Evolutionary conservation across 2,888 invertebrate genomes (phyloP).

Genomic region (Eulithis testata): DNA sequence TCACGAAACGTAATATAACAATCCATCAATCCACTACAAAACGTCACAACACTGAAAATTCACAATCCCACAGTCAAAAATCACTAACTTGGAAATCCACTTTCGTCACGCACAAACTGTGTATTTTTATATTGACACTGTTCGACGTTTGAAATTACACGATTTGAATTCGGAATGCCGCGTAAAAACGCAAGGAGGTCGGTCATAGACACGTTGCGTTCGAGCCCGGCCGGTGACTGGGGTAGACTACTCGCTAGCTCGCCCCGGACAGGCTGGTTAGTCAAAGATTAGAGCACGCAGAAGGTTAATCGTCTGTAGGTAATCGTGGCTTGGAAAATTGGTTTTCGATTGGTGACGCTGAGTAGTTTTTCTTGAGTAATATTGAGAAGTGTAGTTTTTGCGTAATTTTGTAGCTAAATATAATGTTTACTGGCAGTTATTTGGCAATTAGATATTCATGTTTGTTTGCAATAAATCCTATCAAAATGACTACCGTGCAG

Average conservation of each 20-base stretch:
- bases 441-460: no score
- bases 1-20: constrained; percentile 37
- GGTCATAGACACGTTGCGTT: constrained; percentile 38
- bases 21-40: constrained; percentile 43
- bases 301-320: constrained; percentile 23
- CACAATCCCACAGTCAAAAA: constrained; percentile 36
- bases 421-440: no score
- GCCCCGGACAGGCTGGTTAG: constrained; percentile 73
- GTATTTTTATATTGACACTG: constrained; percentile 44
- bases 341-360: constrained; percentile 4
- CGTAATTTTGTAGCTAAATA: neutral
- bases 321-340: constrained; percentile 10
- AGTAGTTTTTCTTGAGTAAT: constrained; percentile 10
- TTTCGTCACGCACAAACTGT: constrained; percentile 39
- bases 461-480: no score
- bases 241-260: constrained; percentile 66
- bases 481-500: no score
- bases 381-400: neutral
- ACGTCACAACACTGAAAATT: constrained; percentile 43
- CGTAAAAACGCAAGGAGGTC: constrained; percentile 41
- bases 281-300: constrained; percentile 61
- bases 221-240: constrained; percentile 72
- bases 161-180: constrained; percentile 55
- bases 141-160: constrained; percentile 61
- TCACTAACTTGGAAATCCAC: constrained; percentile 17